These are phyloP conservation scores for Stichodactyla helianthus DNA, from an alignment of 64 coral and sea anemone genomes.

Conservation along the genomic window DNA sequence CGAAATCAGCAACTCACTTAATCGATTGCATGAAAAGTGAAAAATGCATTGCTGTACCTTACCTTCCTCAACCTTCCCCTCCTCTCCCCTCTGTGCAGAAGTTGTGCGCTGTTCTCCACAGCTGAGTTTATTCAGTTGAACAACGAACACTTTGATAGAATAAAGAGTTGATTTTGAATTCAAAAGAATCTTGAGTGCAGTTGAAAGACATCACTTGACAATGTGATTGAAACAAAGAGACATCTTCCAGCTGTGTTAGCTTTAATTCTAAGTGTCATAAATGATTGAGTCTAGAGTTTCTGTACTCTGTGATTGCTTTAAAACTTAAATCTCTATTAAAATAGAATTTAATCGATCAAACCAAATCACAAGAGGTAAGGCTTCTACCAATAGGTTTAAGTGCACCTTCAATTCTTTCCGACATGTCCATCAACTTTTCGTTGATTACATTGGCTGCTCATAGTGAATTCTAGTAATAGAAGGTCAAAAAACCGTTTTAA, in stretches of 20 bases:
- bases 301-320: background rate
- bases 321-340: background rate
- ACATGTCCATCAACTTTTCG: too few relatives aligned
- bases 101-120: background rate
- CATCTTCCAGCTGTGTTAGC: background rate
- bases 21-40: too few relatives aligned
- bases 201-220: constrained; percentile 11
- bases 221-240: background rate
- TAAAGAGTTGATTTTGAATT: background rate
- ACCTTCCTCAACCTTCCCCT: background rate
- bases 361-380: background rate
- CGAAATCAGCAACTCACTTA: too few relatives aligned
- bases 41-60: background rate
- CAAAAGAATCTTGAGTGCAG: constrained; percentile 1
- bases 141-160: background rate
- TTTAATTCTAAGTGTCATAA: background rate
- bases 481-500: too few relatives aligned
- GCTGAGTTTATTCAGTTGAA: constrained; percentile 19
- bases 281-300: background rate
- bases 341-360: background rate
- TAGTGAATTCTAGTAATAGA: too few relatives aligned
- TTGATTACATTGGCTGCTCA: too few relatives aligned
- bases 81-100: background rate
- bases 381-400: too few relatives aligned
- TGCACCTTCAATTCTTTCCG: too few relatives aligned